Conservation (phyloP, 2,888 invertebrate species). For the Cantharis rustica region DNA sequence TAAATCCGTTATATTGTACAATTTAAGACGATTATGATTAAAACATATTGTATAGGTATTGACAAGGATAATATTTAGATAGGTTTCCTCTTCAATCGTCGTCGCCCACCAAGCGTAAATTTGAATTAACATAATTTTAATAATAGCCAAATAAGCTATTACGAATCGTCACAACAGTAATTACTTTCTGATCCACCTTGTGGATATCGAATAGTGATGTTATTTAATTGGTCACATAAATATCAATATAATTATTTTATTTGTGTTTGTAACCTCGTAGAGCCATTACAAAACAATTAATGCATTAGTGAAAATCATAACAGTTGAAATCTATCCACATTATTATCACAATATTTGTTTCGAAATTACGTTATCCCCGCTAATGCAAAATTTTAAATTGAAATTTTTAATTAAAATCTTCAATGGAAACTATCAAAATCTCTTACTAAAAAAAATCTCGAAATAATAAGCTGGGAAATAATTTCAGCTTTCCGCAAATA, state of each 20-base stretch:
- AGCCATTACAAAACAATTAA: not conserved
- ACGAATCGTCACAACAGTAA: too few relatives aligned
- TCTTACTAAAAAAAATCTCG: not conserved
- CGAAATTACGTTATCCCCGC: not conserved
- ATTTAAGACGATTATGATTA: not conserved
- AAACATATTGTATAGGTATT: not conserved
- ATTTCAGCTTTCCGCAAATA: not conserved
- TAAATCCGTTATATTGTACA: not conserved
- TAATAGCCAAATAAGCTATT: not conserved
- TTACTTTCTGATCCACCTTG: too few relatives aligned
- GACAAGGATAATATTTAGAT: not conserved
- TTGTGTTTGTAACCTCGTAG: not conserved
- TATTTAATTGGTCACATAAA: not conserved
- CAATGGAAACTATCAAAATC: not conserved
- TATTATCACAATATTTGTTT: not conserved
- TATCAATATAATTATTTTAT: not conserved
- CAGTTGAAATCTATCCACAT: not conserved
- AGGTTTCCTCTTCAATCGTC: not conserved
- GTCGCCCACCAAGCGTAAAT: not conserved
- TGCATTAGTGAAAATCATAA: not conserved
- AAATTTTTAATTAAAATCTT: not conserved
- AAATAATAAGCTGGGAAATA: not conserved
- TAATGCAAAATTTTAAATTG: not conserved
- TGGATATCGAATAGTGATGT: too few relatives aligned
- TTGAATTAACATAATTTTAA: not conserved